phyloP scores from a whole-genome alignment of 1,140 invertebrate species.

The Ostrea denselamellosa region DNA sequence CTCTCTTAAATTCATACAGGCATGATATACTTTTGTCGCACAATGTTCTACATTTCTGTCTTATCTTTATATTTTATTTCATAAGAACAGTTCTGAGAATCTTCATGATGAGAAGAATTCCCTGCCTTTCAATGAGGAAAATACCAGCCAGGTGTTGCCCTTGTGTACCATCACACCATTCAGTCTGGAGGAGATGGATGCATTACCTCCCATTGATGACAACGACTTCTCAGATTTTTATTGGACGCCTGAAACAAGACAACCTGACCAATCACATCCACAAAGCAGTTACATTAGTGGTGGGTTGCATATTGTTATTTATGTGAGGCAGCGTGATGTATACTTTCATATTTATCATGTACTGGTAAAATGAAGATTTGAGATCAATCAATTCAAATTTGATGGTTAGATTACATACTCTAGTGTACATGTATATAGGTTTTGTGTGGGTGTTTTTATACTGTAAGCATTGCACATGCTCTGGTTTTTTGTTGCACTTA shows the following conservation, averaged over 20 bases:
- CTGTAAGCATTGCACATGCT: too few relatives aligned
- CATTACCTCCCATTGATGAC: background rate
- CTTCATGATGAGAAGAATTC: background rate
- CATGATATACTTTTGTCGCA: too few relatives aligned
- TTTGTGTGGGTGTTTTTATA: too few relatives aligned
- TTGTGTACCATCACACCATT: background rate
- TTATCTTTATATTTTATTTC: background rate
- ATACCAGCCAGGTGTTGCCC: background rate
- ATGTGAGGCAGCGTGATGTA: background rate
- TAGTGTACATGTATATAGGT: too few relatives aligned
- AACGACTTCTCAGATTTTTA: background rate
- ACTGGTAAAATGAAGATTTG: too few relatives aligned
- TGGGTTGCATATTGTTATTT: background rate
- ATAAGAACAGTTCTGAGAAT: background rate
- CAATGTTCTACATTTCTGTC: background rate
- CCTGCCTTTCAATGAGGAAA: background rate
- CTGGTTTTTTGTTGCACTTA: too few relatives aligned
- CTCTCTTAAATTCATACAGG: too few relatives aligned
- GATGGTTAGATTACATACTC: too few relatives aligned
- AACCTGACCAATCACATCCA: background rate
- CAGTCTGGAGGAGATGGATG: slow-evolving; percentile 24
- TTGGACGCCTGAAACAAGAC: background rate
- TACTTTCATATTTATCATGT: background rate
- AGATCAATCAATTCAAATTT: too few relatives aligned
- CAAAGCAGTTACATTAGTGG: background rate